phyloP scores from a whole-genome alignment of 92 coral and sea anemone genomes.

The Epizoanthus illoricatus region DNA sequence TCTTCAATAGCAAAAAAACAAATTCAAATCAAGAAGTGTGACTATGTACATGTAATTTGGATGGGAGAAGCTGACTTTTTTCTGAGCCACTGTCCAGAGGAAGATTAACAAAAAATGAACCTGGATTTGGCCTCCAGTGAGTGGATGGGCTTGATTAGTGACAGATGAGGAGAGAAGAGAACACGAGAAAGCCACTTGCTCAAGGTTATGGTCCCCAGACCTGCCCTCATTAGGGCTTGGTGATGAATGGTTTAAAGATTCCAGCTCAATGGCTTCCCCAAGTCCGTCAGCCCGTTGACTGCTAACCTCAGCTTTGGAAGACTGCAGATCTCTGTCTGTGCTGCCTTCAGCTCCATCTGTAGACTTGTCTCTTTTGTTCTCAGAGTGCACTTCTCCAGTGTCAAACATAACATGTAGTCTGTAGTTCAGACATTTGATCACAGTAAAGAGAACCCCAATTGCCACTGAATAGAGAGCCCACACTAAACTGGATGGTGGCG shows the following conservation, averaged over 20 bases:
- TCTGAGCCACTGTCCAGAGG: too few relatives aligned
- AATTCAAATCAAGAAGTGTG: too few relatives aligned
- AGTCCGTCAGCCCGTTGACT: constrained; percentile 46
- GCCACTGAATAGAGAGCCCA: constrained; percentile 86
- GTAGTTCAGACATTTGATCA: constrained; percentile 82
- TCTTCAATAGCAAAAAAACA: too few relatives aligned
- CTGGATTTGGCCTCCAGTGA: constrained; percentile 23
- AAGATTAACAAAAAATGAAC: constrained; percentile 5
- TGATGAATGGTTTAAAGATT: constrained; percentile 70
- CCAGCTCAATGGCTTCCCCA: constrained; percentile 83
- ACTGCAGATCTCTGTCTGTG: constrained; percentile 50
- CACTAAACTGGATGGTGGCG: constrained; percentile 82
- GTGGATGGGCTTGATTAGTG: constrained; percentile 58
- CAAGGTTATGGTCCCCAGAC: constrained; percentile 43
- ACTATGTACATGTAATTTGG: too few relatives aligned
- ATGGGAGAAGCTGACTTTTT: too few relatives aligned
- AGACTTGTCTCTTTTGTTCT: constrained; percentile 53
- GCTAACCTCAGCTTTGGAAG: constrained; percentile 65
- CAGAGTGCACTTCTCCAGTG: constrained; percentile 89
- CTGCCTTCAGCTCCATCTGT: constrained; percentile 55
- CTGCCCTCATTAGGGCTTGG: constrained; percentile 52
- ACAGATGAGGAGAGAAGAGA: constrained; percentile 62
- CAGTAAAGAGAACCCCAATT: constrained; percentile 79
- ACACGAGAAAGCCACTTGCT: constrained; percentile 47
- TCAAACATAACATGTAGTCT: constrained; percentile 96